Base-by-base conservation (phyloP, 2,888 invertebrate genomes). In the Agrypnus murinus region DNA sequence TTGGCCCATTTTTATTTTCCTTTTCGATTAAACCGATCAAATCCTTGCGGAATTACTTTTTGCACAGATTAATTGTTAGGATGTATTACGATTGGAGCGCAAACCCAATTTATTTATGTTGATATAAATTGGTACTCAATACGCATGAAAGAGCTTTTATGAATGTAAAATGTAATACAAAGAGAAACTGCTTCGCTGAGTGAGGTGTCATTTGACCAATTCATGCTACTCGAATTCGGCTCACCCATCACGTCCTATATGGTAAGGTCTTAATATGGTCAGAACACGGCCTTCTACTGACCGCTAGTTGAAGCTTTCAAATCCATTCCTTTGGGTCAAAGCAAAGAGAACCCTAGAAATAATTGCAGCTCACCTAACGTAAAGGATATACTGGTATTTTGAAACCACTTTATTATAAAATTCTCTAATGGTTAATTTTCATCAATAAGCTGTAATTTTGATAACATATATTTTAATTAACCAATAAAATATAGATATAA, bases 251-350 rank as follows among this genome's bases (percentile, higher is more conserved):
- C 25, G 25, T 25, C 25, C 31, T 50, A 50, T 32, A 50, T 50
- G 50, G 50, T 32, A 31, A 14, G 46, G 19, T 12, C 32, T 12
- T 50, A 50, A 50, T 31, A 50, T 50, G 50, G 50, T 50, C 50
- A 50, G 50, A 31, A 31, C 50, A 50, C 12, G 31, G 25, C 50
- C 50, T 50, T 50, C 50, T 31, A 25, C 5, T 50, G 50, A 50
- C 50, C 50, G 50, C 19, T 31, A 31, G 31, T 31, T 12, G 50
- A 50, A 50, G 50, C 50, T 50, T 50, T 50, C 50, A 50, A 50
- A 50, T 50, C 50, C 50, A 50, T 50, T 50, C 50, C 50, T 50
- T 50, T 50, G 50, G 31, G 50, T 50, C 50, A 50, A 50, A 50
- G 50, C 50, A 31, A 50, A 2, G 50, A 50, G 3, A 50, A 19